A percentile compares a stretch with the other conserved stretches of the same genome.
phyloP scores from a whole-genome alignment of 2,888 invertebrate genomes.

The Ferrisia virgata region DNA sequence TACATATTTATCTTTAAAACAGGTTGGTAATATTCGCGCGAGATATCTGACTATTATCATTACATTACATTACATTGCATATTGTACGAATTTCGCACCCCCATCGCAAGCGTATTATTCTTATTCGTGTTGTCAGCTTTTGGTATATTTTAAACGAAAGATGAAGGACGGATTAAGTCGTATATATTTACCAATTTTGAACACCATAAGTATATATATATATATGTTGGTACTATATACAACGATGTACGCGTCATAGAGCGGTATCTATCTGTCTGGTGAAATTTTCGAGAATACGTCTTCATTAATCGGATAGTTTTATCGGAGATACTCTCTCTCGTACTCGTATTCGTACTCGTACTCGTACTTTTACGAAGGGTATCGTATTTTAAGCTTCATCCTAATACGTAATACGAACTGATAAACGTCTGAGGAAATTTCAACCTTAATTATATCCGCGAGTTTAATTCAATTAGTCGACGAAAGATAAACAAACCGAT shows the following conservation, averaged over 20 bases:
- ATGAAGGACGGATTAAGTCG: neutral
- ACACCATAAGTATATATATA: neutral
- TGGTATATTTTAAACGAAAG: neutral
- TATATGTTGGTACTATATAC: neutral
- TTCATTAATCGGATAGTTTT: slow-evolving; percentile 25
- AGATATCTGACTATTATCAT: too few relatives aligned
- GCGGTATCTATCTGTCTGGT: neutral
- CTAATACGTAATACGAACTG: slow-evolving; percentile 12
- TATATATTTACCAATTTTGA: neutral
- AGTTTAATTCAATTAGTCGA: slow-evolving; percentile 2
- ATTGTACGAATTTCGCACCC: neutral
- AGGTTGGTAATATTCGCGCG: neutral
- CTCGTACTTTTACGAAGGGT: neutral
- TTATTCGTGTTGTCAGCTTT: neutral
- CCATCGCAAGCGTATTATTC: neutral
- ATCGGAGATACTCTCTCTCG: neutral
- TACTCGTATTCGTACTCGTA: too few relatives aligned
- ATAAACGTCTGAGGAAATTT: slow-evolving; percentile 27
- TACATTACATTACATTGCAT: too few relatives aligned
- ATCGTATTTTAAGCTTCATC: neutral
- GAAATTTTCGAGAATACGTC: slow-evolving; percentile 16
- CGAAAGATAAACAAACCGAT: neutral
- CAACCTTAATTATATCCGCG: slow-evolving; percentile 19
- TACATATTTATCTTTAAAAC: too few relatives aligned
- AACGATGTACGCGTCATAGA: neutral